phyloP scores from a whole-genome alignment of 2,888 invertebrate genomes.

The Mamestra brassicae region DNA sequence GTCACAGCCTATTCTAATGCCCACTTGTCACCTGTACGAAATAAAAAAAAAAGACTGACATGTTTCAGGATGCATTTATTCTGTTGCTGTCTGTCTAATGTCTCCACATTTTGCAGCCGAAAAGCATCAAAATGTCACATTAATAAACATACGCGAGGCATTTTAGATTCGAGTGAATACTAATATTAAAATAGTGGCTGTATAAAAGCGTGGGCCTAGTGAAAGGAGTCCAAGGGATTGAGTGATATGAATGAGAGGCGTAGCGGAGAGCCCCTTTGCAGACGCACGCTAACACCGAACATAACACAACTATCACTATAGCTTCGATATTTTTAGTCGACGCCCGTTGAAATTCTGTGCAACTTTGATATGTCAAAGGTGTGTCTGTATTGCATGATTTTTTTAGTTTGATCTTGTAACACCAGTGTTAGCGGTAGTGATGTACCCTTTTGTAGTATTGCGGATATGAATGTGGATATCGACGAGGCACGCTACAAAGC shows the following conservation, averaged over 20 bases:
- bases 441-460: neutral
- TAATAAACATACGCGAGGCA: constrained; percentile 10
- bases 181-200: constrained; percentile 58
- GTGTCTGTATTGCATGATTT: constrained; percentile 35
- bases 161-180: constrained; percentile 34
- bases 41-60: constrained; percentile 6
- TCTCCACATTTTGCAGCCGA: constrained; percentile 1
- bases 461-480: constrained; percentile 6
- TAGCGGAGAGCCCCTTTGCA: constrained; percentile 55
- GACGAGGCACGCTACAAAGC: neutral
- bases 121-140: constrained; percentile 24
- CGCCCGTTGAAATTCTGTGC: constrained; percentile 53
- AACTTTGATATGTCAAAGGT: constrained; percentile 62
- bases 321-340: constrained; percentile 62
- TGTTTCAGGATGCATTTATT: constrained; percentile 28
- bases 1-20: constrained; percentile 47
- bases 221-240: constrained; percentile 61
- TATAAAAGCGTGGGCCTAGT: constrained; percentile 43
- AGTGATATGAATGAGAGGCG: constrained; percentile 64
- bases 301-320: constrained; percentile 41
- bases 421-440: constrained; percentile 32
- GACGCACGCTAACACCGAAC: constrained; percentile 33
- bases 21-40: constrained; percentile 50
- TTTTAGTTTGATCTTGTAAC: constrained; percentile 54
- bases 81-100: constrained; percentile 2